Percentiles rank a stretch among this genome's conserved stretches.
phyloP scores from a whole-genome alignment of 2,888 invertebrate genomes.

The Eurytoma adleriae region DNA sequence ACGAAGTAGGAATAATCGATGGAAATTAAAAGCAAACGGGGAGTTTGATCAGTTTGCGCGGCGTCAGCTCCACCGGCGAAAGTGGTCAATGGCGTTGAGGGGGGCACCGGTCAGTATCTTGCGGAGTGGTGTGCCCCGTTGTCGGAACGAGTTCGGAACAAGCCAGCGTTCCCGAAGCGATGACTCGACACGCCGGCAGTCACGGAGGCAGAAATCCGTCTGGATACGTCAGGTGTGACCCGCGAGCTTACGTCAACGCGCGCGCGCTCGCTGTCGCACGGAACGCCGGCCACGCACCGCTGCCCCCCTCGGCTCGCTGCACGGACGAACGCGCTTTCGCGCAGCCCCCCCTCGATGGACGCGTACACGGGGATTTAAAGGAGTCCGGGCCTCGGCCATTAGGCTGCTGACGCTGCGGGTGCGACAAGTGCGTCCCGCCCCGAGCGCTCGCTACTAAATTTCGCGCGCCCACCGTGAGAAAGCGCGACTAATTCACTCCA shows the following conservation, averaged over 20 bases:
- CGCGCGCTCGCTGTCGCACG: slow-evolving; percentile 38
- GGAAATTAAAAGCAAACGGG: too few species aligned
- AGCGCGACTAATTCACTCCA: neutral
- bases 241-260: slow-evolving; percentile 56
- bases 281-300: slow-evolving; percentile 26
- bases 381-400: slow-evolving; percentile 26
- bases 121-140: neutral
- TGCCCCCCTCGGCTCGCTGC: slow-evolving; percentile 19
- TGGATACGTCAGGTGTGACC: slow-evolving; percentile 68
- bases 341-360: neutral
- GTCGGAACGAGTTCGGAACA: slow-evolving; percentile 44
- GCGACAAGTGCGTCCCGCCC: neutral
- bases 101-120: neutral
- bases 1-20: too few species aligned
- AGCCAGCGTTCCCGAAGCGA: slow-evolving; percentile 42
- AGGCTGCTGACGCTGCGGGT: slow-evolving; percentile 25
- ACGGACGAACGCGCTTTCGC: slow-evolving; percentile 45
- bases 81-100: neutral
- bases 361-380: slow-evolving; percentile 30
- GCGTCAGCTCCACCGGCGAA: neutral
- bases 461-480: neutral
- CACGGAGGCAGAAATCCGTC: slow-evolving; percentile 64
- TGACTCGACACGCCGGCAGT: slow-evolving; percentile 50
- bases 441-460: neutral
- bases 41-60: neutral